phyloP scores from a whole-genome alignment of 2,797 vertebrate genomes.

The Nannoperca obscura region DNA sequence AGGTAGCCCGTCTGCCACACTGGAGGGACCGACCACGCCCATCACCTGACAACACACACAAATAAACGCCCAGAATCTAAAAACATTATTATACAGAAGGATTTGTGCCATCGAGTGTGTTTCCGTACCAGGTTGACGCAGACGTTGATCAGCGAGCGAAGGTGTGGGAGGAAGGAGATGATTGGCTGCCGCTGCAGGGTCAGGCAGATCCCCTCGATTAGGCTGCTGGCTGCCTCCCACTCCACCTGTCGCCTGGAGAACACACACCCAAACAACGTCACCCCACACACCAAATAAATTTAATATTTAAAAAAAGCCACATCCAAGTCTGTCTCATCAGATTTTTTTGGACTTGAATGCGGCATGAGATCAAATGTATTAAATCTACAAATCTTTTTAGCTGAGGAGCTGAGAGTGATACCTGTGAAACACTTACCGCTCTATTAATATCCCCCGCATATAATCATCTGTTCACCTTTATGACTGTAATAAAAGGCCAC shows the following conservation, averaged over 20 bases:
- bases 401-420: neutral
- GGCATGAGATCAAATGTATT: neutral
- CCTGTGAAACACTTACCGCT: constrained; percentile 7
- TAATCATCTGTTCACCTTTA: constrained; percentile 5
- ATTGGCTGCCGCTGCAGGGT: constrained; percentile 99
- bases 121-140: constrained; percentile 95
- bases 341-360: neutral
- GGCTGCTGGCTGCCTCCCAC: constrained; percentile 99
- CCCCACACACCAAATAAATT: constrained; percentile 29
- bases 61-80: constrained; percentile 38
- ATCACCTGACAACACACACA: constrained; percentile 92
- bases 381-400: neutral
- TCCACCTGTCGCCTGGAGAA: constrained; percentile 98
- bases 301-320: constrained; percentile 6
- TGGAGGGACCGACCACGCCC: constrained; percentile 99
- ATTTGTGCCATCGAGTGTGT: neutral
- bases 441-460: neutral
- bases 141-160: constrained; percentile 99
- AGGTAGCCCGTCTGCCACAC: constrained; percentile 98
- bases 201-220: constrained; percentile 99
- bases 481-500: neutral
- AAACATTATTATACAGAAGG: rapidly evolving
- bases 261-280: constrained; percentile 36
- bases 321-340: neutral
- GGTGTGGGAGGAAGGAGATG: constrained; percentile 99